Evolutionary conservation across 2,888 invertebrate species (phyloP), one percentile per base, ranked within the genome.

Genomic region (Ferrisia virgata): DNA sequence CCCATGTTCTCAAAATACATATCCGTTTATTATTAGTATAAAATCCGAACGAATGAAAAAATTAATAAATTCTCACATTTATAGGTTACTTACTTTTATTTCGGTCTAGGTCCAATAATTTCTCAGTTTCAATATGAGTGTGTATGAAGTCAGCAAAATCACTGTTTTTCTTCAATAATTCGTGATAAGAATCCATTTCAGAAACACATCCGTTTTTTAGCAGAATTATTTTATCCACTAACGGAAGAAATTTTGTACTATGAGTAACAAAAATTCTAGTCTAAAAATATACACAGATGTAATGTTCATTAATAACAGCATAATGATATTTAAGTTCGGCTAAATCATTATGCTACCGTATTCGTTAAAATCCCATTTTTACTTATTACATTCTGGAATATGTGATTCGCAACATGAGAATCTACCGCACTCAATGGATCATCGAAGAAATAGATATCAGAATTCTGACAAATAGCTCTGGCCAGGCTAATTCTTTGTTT

Each of bases 201-300:
- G 95, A 94, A 22, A 99, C 92, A 87, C 92, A 91, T 0, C 98
- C 99, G 87, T 94, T 92, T 87, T 94, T 94, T 87, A 99, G 89
- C 2, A 99, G 98, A 86, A 97, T 89, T 86, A 99, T 96, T 87
- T 94, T 91, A 89, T 99, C 96, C 0, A 95, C 95, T 87, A 95
- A 93, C 0, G 97, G 95, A 86, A 99, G 91, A 89, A 95, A 98
- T 11, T 96, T 95, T 83, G 99, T 94, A 86, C 96, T 95, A 89
- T 99, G 98, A 0, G 99, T 99, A 28, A 99, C 98, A 87, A 99
- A 91, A 78, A 99, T 90, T 85, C 98, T 91, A 0, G 98, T 98
- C 90, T 86, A 82, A 79, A n/a, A 39, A 15, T 6, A n/a, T n/a
- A n/a, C n/a, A n/a, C n/a, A n/a, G 15, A 64, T 64, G 22, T 15